These are phyloP conservation scores for Numenius arquata DNA, from an alignment of 2,113 vertebrate species.

Conservation along the genomic window DNA sequence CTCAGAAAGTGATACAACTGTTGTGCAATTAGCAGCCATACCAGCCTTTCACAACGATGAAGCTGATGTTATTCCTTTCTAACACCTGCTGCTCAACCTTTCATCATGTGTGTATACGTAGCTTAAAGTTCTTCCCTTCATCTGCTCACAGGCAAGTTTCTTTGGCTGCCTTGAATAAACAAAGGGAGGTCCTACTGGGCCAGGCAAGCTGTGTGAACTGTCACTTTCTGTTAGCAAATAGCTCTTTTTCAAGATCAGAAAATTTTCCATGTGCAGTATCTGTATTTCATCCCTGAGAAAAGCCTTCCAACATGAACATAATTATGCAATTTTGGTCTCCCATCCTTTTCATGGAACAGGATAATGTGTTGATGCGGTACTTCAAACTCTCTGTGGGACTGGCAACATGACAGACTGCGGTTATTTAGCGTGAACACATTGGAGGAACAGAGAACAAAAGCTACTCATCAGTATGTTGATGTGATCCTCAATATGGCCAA, in stretches of 20 bases:
- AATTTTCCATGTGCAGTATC: neutral
- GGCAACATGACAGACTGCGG: neutral
- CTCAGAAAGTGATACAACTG: neutral
- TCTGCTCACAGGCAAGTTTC: neutral
- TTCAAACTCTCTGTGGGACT: neutral
- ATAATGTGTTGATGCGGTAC: neutral
- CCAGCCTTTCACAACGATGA: neutral
- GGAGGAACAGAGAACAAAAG: neutral
- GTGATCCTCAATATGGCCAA: neutral
- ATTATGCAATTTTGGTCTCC: neutral
- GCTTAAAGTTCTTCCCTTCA: neutral
- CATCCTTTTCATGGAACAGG: neutral
- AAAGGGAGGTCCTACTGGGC: neutral
- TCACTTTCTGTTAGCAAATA: neutral
- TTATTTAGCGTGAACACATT: neutral
- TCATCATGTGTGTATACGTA: neutral
- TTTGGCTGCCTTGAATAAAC: neutral
- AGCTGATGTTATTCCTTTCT: neutral
- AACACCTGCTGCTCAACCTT: neutral
- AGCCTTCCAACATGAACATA: neutral
- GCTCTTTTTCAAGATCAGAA: conserved; percentile 2
- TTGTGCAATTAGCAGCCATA: neutral
- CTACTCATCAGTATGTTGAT: neutral
- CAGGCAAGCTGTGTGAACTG: neutral
- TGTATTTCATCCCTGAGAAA: neutral